A percentile compares a stretch with the other conserved stretches of the same genome.
phyloP scores from a whole-genome alignment of 2,113 vertebrate genomes.

The Corvus hawaiiensis region DNA sequence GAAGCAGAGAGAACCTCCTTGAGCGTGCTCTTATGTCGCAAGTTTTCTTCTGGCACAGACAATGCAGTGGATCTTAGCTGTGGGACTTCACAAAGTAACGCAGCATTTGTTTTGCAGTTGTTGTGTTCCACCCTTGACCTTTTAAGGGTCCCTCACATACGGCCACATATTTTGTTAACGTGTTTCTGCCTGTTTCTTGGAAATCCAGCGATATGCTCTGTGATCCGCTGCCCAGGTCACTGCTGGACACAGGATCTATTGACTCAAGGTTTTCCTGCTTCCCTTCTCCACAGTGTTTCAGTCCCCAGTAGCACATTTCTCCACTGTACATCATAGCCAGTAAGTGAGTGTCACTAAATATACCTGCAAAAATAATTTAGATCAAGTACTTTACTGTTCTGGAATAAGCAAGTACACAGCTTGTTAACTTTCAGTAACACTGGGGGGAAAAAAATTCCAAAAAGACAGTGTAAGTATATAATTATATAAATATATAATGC shows the following conservation, averaged over 20 bases:
- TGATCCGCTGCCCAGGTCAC: constrained; percentile 9
- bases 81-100: constrained; percentile 75
- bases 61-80: neutral
- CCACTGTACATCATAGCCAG: constrained; percentile 95
- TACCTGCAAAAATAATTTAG: constrained; percentile 70
- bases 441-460: neutral
- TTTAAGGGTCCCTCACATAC: constrained; percentile 89
- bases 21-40: rapidly evolving
- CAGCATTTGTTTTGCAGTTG: constrained; percentile 89
- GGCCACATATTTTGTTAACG: constrained; percentile 86
- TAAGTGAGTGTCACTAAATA: constrained; percentile 84
- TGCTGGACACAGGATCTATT: neutral
- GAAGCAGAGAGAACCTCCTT: neutral
- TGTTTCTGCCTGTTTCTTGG: constrained; percentile 87
- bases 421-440: neutral
- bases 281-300: constrained; percentile 74
- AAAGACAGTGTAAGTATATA: neutral
- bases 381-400: neutral
- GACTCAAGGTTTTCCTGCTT: neutral
- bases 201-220: constrained; percentile 79
- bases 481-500: neutral
- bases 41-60: neutral
- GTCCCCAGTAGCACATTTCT: constrained; percentile 98
- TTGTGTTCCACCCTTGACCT: constrained; percentile 90
- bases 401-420: neutral